Evolutionary conservation across 1,140 invertebrate species (phyloP), one percentile per base, ranked within the genome.

Genomic region (Nasonia vitripennis): DNA sequence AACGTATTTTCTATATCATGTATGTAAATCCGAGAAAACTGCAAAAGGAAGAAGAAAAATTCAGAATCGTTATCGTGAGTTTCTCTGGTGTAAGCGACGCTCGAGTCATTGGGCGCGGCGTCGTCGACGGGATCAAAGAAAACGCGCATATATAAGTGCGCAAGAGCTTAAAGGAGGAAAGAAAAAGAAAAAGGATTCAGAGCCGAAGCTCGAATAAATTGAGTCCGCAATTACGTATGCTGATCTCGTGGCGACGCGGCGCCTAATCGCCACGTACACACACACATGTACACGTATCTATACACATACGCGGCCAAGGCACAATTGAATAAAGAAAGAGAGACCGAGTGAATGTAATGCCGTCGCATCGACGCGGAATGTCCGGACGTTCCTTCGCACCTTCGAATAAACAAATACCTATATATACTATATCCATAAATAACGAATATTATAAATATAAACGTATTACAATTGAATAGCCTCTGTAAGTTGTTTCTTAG

Each of bases 1-100:
- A 78, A 45, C 9, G 62, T 84, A 80, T 74, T 84, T 84, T 84
- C 6, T 84, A 80, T 48, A 68, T 79, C 73, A 71, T 84, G 2
- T 67, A 85, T 45, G 31, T 85, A 80, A 78, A 84, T n/a, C n/a
- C 55, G 20, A n/a, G 55, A 6, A 62, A 62, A 62, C 6, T 20
- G 20, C 55, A 62, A 62, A 62, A n/a, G 55, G 7, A n/a, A 51
- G 11, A 55, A 68, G 11, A 55, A 68, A 80, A 85, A 62, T 80
- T 27, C 37, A 74, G 51, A 84, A 2, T 62, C 68, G 12, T 62
- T 80, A 67, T 55, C 83, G 37, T 37, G 68, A 73, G 78, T 79
- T 55, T 85, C 70, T 81, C 51, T 12, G 67, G 45, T 37, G 17
- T 68, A 67, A 45, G 20, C 1, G 48, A 68, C 41, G 34, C 41